A percentile compares a stretch with the other conserved stretches of the same genome.
Evolutionary conservation across 2,888 invertebrate species (phyloP).

Genomic region (Cosmia pyralina): DNA sequence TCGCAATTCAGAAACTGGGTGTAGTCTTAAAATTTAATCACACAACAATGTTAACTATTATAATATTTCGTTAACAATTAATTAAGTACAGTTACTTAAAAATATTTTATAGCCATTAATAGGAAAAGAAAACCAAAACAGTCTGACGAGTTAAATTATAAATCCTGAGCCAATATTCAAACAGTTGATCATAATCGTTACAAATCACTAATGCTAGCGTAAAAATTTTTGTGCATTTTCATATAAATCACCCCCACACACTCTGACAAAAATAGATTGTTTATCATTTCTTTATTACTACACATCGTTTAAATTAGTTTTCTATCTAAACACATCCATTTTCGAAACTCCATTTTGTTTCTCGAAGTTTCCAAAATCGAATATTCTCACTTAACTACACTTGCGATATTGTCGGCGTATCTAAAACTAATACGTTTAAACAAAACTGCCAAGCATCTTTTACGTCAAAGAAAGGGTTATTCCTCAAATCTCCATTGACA

Average conservation of each 20-base stretch:
- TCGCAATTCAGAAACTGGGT: not conserved
- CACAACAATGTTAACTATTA: not conserved
- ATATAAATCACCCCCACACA: slow-evolving; percentile 73
- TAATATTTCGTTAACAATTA: not conserved
- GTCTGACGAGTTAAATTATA: slow-evolving; percentile 5
- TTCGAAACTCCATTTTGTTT: slow-evolving; percentile 67
- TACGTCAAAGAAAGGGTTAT: slow-evolving; percentile 37
- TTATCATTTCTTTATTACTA: slow-evolving; percentile 72
- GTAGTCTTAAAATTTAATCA: not conserved
- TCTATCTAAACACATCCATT: slow-evolving; percentile 80
- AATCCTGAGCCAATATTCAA: slow-evolving; percentile 29
- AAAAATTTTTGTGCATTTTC: slow-evolving; percentile 77
- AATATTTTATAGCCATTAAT: not conserved
- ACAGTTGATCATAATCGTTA: slow-evolving; percentile 60
- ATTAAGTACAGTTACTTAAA: slow-evolving; percentile 1
- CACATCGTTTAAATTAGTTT: slow-evolving; percentile 82
- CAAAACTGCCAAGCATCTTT: slow-evolving; percentile 62
- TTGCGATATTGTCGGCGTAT: slow-evolving; percentile 87
- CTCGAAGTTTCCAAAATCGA: slow-evolving; percentile 66
- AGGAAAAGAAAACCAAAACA: not conserved
- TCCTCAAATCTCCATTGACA: too few species aligned
- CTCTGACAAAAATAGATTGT: slow-evolving; percentile 85
- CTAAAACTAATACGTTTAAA: slow-evolving; percentile 75
- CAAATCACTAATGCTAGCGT: slow-evolving; percentile 76
- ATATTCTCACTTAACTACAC: slow-evolving; percentile 69